phyloP scores from a whole-genome alignment of 2,113 vertebrate species.

The Ictidomys tridecemlineatus region DNA sequence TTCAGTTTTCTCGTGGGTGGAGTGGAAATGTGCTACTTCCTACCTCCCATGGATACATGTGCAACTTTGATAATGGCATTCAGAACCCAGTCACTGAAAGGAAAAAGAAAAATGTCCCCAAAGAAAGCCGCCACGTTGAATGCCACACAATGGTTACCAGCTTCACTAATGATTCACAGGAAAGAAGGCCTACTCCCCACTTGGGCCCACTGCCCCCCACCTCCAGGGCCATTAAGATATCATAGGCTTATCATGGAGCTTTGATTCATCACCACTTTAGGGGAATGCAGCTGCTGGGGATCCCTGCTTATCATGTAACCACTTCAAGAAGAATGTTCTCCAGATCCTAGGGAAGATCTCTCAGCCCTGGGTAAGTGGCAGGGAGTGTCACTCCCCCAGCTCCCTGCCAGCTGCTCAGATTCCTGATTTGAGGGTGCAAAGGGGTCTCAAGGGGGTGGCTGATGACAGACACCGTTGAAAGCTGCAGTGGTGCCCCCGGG shows the following conservation, averaged over 20 bases:
- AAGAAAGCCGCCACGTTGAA: background rate
- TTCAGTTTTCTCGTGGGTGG: background rate
- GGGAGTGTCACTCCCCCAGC: background rate
- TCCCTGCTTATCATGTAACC: background rate
- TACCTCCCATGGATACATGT: background rate
- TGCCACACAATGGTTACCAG: background rate
- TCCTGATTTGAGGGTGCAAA: background rate
- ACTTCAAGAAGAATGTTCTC: background rate
- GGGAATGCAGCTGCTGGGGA: background rate
- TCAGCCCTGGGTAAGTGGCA: background rate
- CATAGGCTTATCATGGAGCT: background rate
- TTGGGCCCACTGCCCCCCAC: accelerated
- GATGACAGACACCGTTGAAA: background rate
- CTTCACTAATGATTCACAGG: background rate
- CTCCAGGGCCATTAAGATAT: background rate
- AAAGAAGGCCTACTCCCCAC: background rate
- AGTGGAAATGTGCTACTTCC: background rate
- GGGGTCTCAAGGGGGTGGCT: background rate
- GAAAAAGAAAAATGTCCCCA: background rate
- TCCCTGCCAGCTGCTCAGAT: background rate
- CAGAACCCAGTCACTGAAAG: background rate
- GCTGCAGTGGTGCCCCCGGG: too few relatives aligned
- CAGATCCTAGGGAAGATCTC: background rate
- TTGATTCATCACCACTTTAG: background rate
- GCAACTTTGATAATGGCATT: background rate